A percentile compares a stretch with the other conserved stretches of the same genome.
These are phyloP conservation scores for Drosophila pallidifrons DNA, from an alignment of 1,140 invertebrate species.

Conservation along the genomic window DNA sequence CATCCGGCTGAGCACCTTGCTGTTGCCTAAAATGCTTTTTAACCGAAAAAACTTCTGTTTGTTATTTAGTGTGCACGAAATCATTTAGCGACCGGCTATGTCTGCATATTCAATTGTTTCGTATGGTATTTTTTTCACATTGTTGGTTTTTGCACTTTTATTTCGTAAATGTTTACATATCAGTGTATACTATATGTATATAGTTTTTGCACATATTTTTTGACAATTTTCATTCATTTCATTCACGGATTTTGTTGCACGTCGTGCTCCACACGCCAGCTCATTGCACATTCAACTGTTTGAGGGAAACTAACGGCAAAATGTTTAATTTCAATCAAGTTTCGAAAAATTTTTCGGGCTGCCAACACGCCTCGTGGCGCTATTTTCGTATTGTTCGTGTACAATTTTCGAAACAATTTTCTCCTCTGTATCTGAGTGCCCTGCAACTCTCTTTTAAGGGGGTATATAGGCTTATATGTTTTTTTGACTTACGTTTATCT, in stretches of 20 bases:
- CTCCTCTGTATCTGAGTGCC: conserved; percentile 26
- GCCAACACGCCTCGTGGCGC: conserved; percentile 54
- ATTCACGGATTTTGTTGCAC: conserved; percentile 20
- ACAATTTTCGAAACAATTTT: conserved; percentile 75
- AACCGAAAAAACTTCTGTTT: conserved; percentile 59
- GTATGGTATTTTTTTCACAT: background rate
- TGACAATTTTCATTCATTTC: conserved; percentile 46
- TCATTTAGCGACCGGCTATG: conserved; percentile 58
- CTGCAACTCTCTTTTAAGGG: background rate
- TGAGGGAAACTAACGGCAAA: conserved; percentile 42
- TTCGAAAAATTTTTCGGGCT: conserved; percentile 51
- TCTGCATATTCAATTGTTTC: conserved; percentile 48
- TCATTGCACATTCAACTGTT: conserved; percentile 74
- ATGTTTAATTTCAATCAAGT: conserved; percentile 71
- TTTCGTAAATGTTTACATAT: conserved; percentile 65
- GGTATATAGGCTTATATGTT: background rate
- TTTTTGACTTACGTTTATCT: background rate
- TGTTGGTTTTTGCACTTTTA: conserved; percentile 23
- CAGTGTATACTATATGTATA: conserved; percentile 6
- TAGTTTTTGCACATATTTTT: conserved; percentile 49
- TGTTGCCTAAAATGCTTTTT: conserved; percentile 41
- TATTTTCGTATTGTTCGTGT: conserved; percentile 68
- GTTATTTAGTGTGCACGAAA: conserved; percentile 69
- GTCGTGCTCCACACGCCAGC: conserved; percentile 37
- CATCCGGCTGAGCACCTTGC: conserved; percentile 38